phyloP scores from a whole-genome alignment of 2,888 invertebrate genomes.

The Synanthedon formicaeformis region DNA sequence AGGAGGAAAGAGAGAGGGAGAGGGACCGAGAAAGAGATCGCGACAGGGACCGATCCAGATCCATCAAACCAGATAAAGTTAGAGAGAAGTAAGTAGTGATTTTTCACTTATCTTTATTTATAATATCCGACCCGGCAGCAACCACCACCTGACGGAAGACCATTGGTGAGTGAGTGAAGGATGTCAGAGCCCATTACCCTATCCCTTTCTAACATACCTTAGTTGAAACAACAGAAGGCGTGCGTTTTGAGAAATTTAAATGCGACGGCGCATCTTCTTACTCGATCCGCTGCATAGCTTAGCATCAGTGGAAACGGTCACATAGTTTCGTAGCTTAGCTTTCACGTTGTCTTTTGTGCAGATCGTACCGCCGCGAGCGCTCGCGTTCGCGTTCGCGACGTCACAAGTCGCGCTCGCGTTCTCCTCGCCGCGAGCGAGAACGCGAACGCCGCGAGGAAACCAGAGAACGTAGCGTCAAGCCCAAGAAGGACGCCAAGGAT shows the following conservation, averaged over 20 bases:
- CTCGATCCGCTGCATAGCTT: too few species aligned
- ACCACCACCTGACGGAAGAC: too few species aligned
- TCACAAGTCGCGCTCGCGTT: slow-evolving; percentile 77
- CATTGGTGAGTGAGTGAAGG: too few species aligned
- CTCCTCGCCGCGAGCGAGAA: slow-evolving; percentile 66
- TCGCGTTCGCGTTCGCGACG: slow-evolving; percentile 76
- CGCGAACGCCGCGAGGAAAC: slow-evolving; percentile 35
- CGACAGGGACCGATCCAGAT: slow-evolving; percentile 66
- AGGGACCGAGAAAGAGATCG: slow-evolving; percentile 48
- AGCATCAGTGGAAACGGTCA: too few species aligned
- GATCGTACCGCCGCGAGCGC: slow-evolving; percentile 76
- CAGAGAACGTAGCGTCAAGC: slow-evolving; percentile 65
- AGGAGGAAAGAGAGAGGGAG: slow-evolving; percentile 20
- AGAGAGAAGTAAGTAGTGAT: slow-evolving; percentile 66
- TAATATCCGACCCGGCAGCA: neutral
- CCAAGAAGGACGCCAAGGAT: slow-evolving; percentile 71
- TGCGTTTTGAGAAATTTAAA: too few species aligned
- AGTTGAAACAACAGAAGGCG: too few species aligned
- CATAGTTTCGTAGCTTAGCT: too few species aligned
- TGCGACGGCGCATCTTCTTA: too few species aligned
- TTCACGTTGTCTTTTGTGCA: slow-evolving; percentile 11
- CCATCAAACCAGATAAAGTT: slow-evolving; percentile 72
- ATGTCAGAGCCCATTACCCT: too few species aligned
- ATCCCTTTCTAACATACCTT: too few species aligned
- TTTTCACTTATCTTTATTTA: neutral